Percentiles rank a stretch among this genome's conserved stretches.
Conservation (phyloP, 2,888 invertebrate genomes). For the Pristionchus arcanus region DNA sequence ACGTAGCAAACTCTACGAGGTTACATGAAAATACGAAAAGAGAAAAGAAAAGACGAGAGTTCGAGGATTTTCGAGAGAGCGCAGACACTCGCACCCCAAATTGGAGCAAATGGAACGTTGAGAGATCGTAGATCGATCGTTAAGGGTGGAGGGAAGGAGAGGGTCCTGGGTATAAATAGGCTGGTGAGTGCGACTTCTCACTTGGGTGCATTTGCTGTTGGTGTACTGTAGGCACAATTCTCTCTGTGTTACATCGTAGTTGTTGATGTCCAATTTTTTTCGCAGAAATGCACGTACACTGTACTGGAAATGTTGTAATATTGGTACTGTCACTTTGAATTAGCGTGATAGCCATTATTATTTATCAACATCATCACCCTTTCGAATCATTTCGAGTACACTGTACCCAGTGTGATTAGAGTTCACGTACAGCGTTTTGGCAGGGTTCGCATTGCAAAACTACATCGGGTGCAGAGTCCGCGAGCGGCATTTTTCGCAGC, state of each 20-base stretch:
- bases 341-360: too few relatives aligned
- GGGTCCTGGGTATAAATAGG: constrained; percentile 17
- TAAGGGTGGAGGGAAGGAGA: background rate
- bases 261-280: too few relatives aligned
- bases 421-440: too few relatives aligned
- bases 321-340: too few relatives aligned
- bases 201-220: background rate
- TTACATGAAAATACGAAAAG: background rate
- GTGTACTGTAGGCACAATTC: background rate
- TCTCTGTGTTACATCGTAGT: background rate
- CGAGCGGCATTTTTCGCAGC: background rate
- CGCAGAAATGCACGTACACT: too few relatives aligned
- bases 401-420: too few relatives aligned
- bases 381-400: too few relatives aligned
- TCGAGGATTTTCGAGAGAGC: background rate
- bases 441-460: too few relatives aligned
- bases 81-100: background rate
- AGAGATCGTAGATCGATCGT: constrained; percentile 30
- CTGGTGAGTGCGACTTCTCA: background rate
- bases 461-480: background rate
- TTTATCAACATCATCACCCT: too few relatives aligned
- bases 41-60: constrained; percentile 2
- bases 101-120: constrained; percentile 25
- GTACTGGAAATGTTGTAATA: too few relatives aligned
- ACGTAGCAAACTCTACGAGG: background rate